Base-by-base conservation (phyloP, 2,797 vertebrate genomes). In the Rhyacichthys aspro region DNA sequence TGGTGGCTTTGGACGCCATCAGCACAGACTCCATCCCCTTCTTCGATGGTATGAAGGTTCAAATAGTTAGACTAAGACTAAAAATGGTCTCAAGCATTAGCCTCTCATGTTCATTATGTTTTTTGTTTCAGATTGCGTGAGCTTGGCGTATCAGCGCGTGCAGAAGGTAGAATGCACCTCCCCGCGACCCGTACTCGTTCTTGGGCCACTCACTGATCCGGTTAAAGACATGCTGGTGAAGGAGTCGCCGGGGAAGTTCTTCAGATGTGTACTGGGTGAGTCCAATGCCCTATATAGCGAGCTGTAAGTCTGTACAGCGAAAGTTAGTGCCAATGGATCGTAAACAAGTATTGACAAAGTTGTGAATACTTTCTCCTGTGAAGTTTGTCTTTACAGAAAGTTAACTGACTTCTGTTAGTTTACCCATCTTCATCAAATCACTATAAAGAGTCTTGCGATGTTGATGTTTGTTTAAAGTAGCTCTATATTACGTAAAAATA, bases 151-250 rank as follows among this genome's bases (percentile, higher is more conserved):
- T 83, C 98, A 99, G 88, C 91, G 95, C 47, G 98, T 99, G 34
- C 97, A 99, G 91, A 98, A 97, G 81, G 94, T 98, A 61, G 95
- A 98, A 63, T 97, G 96, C 70, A 89, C 93, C 0, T 93, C 95
- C 52, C 95, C 95, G 3, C 91, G 97, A 60, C 96, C 98, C 0
- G 95, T 98, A 7, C 93, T 99, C 61, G 88, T 99, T 78, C 91
- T 99, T 3, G 98, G 98, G 23, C 97, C 98, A 1, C 91, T 99
- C 67, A 93, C 95, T 60, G 98, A 99, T 55, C 92, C 96, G 15
- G 93, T 98, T 74, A 99, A 98, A 87, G 98, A 99, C 80, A 99
- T 98, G 95, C 85, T 99, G 79, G 93, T 98, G 55, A 96, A 97
- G 59, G 96, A 99, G 84, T 95, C 95, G 1, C 96, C 97, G 0